Evolutionary conservation across 2,797 vertebrate genomes (phyloP), one percentile per base, ranked within the genome.

Genomic region (Eulemur albifrons): DNA sequence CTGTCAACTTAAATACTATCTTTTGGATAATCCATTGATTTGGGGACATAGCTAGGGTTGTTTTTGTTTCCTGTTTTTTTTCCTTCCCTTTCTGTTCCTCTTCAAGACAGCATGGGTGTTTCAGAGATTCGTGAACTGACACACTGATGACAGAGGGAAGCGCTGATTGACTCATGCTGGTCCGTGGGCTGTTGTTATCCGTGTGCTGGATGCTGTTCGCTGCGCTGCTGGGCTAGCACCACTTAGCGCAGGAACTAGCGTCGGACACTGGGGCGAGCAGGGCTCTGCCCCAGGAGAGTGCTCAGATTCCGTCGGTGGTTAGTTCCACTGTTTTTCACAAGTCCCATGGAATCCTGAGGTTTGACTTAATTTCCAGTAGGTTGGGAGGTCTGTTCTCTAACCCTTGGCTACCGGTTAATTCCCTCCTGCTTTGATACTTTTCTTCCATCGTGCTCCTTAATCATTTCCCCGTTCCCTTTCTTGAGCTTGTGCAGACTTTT

Each of bases 101-200:
- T 54, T 57, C 32, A 54, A 18, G 63, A 57, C 2, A 20, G 1
- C 15, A 2, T 27, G 18, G 75, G 18, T 35, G 7, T 17, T 27
- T 32, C 15, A 30, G 38, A 57, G 25, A 69, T n/a, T 17, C 32
- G 12, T 7, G 61, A 61, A 11, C 13, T 61, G 59, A 30, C 12
- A 1, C 4, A 6, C 7, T 35, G 10, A 10, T 0, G 1, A n/a
- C 1, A 14, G 59, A 12, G 67, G 30, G 38, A 61, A 12, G 23
- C 2, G 6, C 4, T 40, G 23, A 2, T 67, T 45, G 73, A 10
- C 23, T 59, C 54, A n/a, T 21, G 3, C 13, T 17, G 25, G 48
- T 45, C 17, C 7, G 8, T 21, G 20, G 40, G 3, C 17, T 38
- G 48, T 21, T n/a, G 11, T 27, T 32, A 0, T 27, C 5, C 3